Conservation (phyloP, 2,888 invertebrate species). For the Drosophila gaucha region DNA sequence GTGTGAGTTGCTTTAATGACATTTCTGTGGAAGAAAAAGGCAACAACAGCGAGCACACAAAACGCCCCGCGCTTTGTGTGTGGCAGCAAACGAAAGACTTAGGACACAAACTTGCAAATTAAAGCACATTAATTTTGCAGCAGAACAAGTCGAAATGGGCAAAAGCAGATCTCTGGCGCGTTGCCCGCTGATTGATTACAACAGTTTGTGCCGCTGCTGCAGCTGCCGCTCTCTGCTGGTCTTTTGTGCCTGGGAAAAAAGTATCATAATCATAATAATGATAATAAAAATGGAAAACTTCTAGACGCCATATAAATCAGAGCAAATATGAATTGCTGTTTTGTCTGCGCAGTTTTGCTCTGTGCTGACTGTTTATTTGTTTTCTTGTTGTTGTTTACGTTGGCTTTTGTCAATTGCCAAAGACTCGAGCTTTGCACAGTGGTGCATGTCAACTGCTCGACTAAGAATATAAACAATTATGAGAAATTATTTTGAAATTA, state of each 20-base stretch:
- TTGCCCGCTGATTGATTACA: constrained; percentile 72
- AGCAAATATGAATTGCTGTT: constrained; percentile 80
- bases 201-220: constrained; percentile 29
- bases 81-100: constrained; percentile 73
- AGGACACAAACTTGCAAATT: constrained; percentile 80
- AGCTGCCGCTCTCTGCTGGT: constrained; percentile 20
- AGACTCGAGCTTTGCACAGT: constrained; percentile 42
- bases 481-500: no score
- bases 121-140: constrained; percentile 76
- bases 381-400: constrained; percentile 55
- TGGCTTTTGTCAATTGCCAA: constrained; percentile 73
- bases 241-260: constrained; percentile 72
- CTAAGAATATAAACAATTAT: neutral
- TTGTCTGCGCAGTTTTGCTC: constrained; percentile 55
- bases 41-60: constrained; percentile 22
- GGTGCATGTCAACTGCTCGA: constrained; percentile 14
- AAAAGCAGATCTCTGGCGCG: constrained; percentile 35
- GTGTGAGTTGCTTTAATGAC: constrained; percentile 73
- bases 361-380: constrained; percentile 67
- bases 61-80: constrained; percentile 60
- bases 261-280: constrained; percentile 77
- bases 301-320: constrained; percentile 80
- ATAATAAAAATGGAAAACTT: constrained; percentile 81
- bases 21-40: constrained; percentile 66
- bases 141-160: constrained; percentile 39